phyloP scores from a whole-genome alignment of 2,888 invertebrate genomes.

The Drosophila monieri region DNA sequence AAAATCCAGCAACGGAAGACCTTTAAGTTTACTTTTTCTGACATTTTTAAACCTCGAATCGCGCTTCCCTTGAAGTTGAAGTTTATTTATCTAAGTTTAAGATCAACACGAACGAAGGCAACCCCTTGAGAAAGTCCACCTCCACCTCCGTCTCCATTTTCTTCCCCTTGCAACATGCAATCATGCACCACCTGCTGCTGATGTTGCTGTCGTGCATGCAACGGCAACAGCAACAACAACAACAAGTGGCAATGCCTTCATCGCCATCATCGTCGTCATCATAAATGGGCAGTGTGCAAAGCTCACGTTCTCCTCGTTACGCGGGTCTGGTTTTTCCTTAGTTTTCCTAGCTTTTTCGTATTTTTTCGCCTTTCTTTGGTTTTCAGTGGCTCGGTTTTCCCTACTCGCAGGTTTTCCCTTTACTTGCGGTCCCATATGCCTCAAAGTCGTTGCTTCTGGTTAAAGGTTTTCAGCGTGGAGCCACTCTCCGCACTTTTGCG shows the following conservation, averaged over 20 bases:
- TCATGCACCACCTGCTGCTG: constrained; percentile 68
- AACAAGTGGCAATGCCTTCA: constrained; percentile 63
- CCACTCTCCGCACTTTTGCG: constrained; percentile 70
- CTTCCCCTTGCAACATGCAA: constrained; percentile 53
- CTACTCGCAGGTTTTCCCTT: constrained; percentile 32
- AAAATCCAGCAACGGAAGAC: constrained; percentile 50
- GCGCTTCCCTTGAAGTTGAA: constrained; percentile 58
- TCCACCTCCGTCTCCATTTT: neutral
- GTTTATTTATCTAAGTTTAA: constrained; percentile 76
- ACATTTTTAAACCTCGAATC: neutral
- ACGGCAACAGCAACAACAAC: constrained; percentile 46
- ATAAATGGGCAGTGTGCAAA: constrained; percentile 59
- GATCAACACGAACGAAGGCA: constrained; percentile 75
- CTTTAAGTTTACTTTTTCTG: constrained; percentile 45
- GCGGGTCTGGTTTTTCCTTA: constrained; percentile 38
- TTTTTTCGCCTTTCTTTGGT: constrained; percentile 10
- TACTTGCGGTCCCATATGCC: constrained; percentile 62
- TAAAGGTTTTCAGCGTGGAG: constrained; percentile 56
- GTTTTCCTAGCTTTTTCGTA: constrained; percentile 13
- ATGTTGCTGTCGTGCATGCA: constrained; percentile 48
- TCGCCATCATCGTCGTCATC: constrained; percentile 42
- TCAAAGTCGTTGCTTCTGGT: constrained; percentile 67
- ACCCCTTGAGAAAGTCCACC: constrained; percentile 35
- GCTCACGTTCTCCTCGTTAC: constrained; percentile 72
- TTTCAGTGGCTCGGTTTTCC: constrained; percentile 18